These are phyloP conservation scores for Armadillidium nasatum DNA, from an alignment of 1,140 invertebrate genomes.

Conservation along the genomic window DNA sequence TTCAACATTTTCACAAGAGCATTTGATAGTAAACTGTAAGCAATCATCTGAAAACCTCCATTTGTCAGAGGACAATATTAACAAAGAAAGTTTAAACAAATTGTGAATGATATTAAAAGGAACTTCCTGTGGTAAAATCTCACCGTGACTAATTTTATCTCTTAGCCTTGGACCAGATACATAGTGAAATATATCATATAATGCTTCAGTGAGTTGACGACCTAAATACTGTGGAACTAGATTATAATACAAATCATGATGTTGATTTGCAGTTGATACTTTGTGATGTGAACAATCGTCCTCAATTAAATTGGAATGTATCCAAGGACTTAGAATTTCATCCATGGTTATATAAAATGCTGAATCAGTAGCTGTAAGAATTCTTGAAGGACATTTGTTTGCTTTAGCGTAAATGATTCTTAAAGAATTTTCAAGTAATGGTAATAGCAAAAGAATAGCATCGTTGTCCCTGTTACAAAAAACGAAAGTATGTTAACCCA, in stretches of 20 bases:
- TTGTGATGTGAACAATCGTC: background rate
- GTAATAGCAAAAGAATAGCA: background rate
- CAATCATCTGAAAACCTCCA: background rate
- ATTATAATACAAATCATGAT: background rate
- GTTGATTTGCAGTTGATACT: background rate
- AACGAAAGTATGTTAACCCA: too few species aligned
- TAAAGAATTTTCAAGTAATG: background rate
- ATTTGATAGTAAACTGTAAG: background rate
- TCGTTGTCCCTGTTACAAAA: background rate
- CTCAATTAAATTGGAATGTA: background rate
- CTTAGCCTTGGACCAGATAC: background rate
- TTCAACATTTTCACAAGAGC: background rate
- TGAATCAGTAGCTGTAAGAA: background rate
- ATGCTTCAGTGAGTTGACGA: background rate
- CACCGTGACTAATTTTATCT: background rate
- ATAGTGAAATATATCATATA: background rate
- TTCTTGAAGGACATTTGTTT: background rate
- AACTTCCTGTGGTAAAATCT: constrained; percentile 1
- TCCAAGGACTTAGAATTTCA: background rate
- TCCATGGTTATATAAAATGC: background rate
- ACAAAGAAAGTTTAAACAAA: background rate
- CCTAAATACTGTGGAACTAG: background rate
- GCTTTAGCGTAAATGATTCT: background rate
- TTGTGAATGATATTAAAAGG: background rate
- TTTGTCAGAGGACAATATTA: background rate